Percentiles rank a stretch among this genome's conserved stretches.
These are phyloP conservation scores for Alloscopus bannaensis DNA, from an alignment of 2,888 invertebrate species.

Conservation along the genomic window DNA sequence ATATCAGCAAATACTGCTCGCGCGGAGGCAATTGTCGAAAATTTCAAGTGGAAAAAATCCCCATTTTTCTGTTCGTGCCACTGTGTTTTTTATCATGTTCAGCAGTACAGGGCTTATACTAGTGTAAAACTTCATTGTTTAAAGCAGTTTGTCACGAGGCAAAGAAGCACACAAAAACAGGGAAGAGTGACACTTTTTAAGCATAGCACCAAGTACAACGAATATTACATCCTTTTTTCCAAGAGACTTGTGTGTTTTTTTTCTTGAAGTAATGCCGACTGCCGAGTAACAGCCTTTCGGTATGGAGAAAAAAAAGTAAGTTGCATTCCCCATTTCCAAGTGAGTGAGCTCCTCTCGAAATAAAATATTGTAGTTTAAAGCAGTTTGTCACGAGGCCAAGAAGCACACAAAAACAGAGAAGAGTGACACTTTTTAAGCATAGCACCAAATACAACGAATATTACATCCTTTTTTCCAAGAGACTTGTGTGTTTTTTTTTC, in stretches of 20 bases:
- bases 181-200: slow-evolving; percentile 14
- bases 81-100: slow-evolving; percentile 12
- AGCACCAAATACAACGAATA: slow-evolving; percentile 8
- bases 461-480: no score
- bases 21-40: slow-evolving; percentile 10
- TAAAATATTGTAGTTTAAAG: slow-evolving; percentile 35
- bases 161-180: slow-evolving; percentile 21
- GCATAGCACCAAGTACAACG: slow-evolving; percentile 1
- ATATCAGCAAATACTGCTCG: no score
- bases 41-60: slow-evolving; percentile 28
- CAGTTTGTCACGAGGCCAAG: slow-evolving; percentile 41
- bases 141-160: slow-evolving; percentile 33
- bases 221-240: no score
- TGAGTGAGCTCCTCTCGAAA: slow-evolving; percentile 18
- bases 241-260: not conserved
- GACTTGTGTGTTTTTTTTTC: slow-evolving; percentile 1
- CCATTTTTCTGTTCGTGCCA: not conserved
- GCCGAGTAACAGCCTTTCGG: no score
- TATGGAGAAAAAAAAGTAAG: not conserved
- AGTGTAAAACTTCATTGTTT: not conserved
- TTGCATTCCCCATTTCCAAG: slow-evolving; percentile 5
- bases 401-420: slow-evolving; percentile 17
- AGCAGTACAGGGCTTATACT: not conserved
- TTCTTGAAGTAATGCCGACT: not conserved
- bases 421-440: slow-evolving; percentile 13